Evolutionary conservation across 2,797 vertebrate genomes (phyloP).

Genomic region (Myotis myotis): DNA sequence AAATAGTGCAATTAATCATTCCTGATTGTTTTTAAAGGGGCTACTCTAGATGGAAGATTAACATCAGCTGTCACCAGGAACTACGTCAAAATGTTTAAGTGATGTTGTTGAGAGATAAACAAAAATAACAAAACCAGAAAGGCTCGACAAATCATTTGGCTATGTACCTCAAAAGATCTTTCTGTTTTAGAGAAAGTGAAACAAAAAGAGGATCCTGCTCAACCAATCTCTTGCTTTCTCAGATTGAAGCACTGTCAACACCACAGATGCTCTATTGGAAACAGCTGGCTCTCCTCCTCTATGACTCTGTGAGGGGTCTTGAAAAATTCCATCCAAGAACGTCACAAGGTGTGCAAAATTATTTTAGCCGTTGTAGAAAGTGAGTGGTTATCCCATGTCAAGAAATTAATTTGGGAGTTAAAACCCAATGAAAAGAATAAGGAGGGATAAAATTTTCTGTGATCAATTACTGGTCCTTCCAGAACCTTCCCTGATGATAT

Average conservation of each 20-base stretch:
- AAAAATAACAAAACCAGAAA: slow-evolving; percentile 49
- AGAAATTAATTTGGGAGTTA: slow-evolving; percentile 12
- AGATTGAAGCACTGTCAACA: not conserved
- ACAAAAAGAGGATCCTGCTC: not conserved
- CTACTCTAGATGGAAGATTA: slow-evolving; percentile 57
- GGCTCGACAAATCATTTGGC: slow-evolving; percentile 31
- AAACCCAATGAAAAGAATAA: not conserved
- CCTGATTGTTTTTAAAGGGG: slow-evolving; percentile 53
- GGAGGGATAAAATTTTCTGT: not conserved
- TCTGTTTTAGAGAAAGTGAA: slow-evolving; percentile 1
- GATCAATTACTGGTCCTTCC: not conserved
- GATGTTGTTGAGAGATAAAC: slow-evolving; percentile 51
- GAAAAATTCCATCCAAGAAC: slow-evolving; percentile 7
- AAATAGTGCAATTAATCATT: slow-evolving; percentile 48
- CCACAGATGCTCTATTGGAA: not conserved
- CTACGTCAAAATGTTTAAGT: slow-evolving; percentile 57
- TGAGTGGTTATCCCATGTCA: not conserved
- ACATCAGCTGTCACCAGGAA: not conserved
- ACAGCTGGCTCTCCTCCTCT: not conserved
- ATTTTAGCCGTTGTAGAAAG: not conserved
- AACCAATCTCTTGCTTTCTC: not conserved
- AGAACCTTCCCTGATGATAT: not conserved
- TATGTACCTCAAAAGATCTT: not conserved
- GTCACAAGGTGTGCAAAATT: not conserved
- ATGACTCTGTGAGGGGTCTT: not conserved